Evolutionary conservation across 2,888 invertebrate species (phyloP), one percentile per base, ranked within the genome.

Genomic region (Nemapogon koenigi): DNA sequence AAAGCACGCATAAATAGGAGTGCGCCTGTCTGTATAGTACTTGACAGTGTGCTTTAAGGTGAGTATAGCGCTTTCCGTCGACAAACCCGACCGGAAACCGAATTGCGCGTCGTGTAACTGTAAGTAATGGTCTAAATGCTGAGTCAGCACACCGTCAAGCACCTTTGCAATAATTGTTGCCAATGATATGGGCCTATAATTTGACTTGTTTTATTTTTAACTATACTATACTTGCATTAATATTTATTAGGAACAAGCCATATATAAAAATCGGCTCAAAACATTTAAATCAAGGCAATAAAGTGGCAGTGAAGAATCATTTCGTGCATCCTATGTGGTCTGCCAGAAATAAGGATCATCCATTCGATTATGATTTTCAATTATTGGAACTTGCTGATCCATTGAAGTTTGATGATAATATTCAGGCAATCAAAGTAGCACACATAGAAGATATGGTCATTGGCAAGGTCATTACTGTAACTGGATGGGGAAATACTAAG

Each of bases 401-500:
- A 0, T 42, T 80, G 38, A 62, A 57, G 4, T 69, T 59, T 14
- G 57, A 58, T 30, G 63, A 66, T 0, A 66, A 61, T 8, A 44
- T 67, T 0, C 70, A 70, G 37, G 59, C 78, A 0, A 51, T 78
- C 0, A 71, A 69, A 43, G 44, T 79, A n/a, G 78, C 62, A 0
- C 62, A 59, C 35, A 60, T 70, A 1, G 62, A 71, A 41, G 76
- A 78, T 29, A 70, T 78, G 70, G 57, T 62, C 0, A 62, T 70
- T 31, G 79, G 76, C 1, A 71, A 67, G 43, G 56, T 71, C 0
- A 44, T 76, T 0, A 66, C 70, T 1, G 76, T 76, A 0, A 69
- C 75, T 22, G 79, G 79, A 15, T 79, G 79, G 79, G 76, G 78
- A 0, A 70, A 71, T 19, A 73, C 71, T 2, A 57, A 62, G 11